Evolutionary conservation across 2,888 invertebrate genomes (phyloP).

Genomic region (Troglohyphantes excavatus): DNA sequence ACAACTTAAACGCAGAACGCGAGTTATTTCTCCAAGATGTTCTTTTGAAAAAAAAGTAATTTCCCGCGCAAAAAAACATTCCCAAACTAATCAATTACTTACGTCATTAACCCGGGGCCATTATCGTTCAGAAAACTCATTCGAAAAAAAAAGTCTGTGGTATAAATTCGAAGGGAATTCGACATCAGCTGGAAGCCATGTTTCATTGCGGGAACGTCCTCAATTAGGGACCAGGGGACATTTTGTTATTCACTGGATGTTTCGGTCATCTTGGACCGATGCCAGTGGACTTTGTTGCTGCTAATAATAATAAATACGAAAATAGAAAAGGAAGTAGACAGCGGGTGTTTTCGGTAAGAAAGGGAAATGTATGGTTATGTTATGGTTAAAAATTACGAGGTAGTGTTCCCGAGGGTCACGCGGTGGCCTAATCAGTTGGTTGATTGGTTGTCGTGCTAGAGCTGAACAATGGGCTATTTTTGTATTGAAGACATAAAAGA

Average conservation of each 20-base stretch:
- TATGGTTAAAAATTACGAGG: no score
- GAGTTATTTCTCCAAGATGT: not conserved
- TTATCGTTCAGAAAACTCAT: constrained; percentile 38
- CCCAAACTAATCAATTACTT: constrained; percentile 22
- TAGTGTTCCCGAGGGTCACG: no score
- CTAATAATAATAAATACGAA: constrained; percentile 48
- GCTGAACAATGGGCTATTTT: no score
- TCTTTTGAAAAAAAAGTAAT: constrained; percentile 12
- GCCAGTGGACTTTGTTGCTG: constrained; percentile 60
- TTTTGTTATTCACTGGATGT: constrained; percentile 59
- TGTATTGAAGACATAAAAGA: no score
- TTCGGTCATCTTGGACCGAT: constrained; percentile 38
- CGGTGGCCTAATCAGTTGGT: no score
- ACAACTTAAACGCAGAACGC: not conserved
- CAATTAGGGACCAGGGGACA: constrained; percentile 43
- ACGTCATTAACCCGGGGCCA: constrained; percentile 35
- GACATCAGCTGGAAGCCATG: constrained; percentile 18
- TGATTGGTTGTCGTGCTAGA: no score
- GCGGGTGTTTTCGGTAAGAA: constrained; percentile 3
- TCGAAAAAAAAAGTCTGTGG: constrained; percentile 49
- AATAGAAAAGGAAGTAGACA: constrained; percentile 25
- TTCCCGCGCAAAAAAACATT: constrained; percentile 23
- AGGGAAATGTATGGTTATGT: not conserved
- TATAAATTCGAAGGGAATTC: constrained; percentile 30
- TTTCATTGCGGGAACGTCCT: constrained; percentile 46